Evolutionary conservation across 2,113 vertebrate species (phyloP), one percentile per base, ranked within the genome.

Genomic region (Carassius carassius): DNA sequence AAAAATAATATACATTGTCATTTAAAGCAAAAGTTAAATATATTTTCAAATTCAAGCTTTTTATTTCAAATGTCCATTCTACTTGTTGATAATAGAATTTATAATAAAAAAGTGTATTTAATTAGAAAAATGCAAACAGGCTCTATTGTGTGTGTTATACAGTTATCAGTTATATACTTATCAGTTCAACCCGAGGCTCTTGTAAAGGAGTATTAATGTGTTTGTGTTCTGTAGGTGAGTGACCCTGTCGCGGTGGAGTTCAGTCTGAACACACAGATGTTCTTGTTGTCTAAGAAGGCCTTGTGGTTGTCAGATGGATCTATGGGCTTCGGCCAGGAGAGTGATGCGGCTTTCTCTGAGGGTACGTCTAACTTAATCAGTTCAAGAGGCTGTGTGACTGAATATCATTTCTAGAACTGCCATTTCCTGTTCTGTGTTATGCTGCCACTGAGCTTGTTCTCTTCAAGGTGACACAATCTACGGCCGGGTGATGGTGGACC

Each of bases 161-260:
- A 29, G 29, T 29, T 29, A 29, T 29, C 29, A 54, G 23, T 62
- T 62, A n/a, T n/a, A n/a, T n/a, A n/a, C n/a, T n/a, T n/a, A 32
- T 67, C 23, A 54, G 23, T 62, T 62, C 41, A 60, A 54, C 23
- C 47, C 5, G 47, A 32, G 51, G 12, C 32, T n/a, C 76, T 78
- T 37, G 10, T 13, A 56, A 76, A 51, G 76, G 63, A 54, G 17
- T 25, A 51, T 77, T 51, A 58, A 19, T 58, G 0, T 84, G 29
- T 65, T 58, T 23, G 3, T 47, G 69, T 14, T 25, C 4, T 41
- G 8, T 81, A 99, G 98, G 97, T 99, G 91, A 99, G 98, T 17
- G 97, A 99, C 79, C 97, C 98, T 2, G 97, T 99, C 23, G 96
- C 97, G 5, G 94, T 97, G 56, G 97, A 99, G 86, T 99, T 99